These are phyloP conservation scores for Heteromyza rotundicornis DNA, from an alignment of 2,888 invertebrate species.

Conservation along the genomic window DNA sequence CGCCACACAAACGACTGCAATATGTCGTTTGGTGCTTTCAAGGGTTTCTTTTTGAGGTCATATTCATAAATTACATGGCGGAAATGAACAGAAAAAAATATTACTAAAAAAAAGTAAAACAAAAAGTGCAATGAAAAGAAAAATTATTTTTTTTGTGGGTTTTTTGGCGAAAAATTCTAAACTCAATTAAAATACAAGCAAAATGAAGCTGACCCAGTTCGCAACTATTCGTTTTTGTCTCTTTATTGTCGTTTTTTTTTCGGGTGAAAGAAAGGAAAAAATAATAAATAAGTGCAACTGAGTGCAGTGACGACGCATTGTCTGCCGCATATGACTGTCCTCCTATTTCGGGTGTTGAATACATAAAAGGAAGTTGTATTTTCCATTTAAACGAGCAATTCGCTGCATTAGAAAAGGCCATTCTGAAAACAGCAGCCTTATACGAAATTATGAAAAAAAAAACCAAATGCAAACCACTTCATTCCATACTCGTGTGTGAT, in stretches of 20 bases:
- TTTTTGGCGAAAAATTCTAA: constrained; percentile 7
- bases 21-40: neutral
- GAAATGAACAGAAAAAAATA: neutral
- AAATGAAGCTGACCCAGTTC: constrained; percentile 10
- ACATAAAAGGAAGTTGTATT: neutral
- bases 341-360: neutral
- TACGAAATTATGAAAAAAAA: too few species aligned
- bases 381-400: neutral
- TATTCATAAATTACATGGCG: constrained; percentile 6
- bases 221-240: too few species aligned
- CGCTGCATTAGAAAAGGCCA: too few species aligned
- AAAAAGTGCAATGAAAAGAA: neutral
- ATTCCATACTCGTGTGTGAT: too few species aligned
- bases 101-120: neutral
- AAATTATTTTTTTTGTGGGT: neutral
- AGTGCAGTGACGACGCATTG: constrained; percentile 17
- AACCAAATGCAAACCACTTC: too few species aligned
- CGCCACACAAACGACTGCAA: too few species aligned
- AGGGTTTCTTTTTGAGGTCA: constrained; percentile 3
- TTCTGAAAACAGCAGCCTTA: too few species aligned
- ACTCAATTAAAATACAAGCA: constrained; percentile 12
- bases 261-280: too few species aligned
- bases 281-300: too few species aligned
- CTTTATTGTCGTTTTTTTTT: too few species aligned
- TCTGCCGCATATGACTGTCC: constrained; percentile 12